Base-by-base conservation (phyloP, 2,113 vertebrate genomes). In the Todiramphus chloris region DNA sequence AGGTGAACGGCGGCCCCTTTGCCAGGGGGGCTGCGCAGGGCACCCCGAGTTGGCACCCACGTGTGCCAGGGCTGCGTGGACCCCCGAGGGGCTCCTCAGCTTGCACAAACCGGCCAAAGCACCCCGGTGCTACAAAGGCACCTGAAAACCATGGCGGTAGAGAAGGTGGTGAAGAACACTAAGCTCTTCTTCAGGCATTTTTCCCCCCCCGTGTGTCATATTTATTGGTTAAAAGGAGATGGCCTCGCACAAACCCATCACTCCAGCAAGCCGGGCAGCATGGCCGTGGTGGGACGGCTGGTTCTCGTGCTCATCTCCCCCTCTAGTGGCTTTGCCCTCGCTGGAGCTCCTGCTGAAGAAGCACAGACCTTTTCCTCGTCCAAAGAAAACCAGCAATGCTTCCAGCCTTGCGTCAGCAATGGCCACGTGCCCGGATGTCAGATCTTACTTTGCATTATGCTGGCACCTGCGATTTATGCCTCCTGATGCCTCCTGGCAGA, bases 61-160 rank as follows among this genome's bases (percentile, higher is more conserved):
- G 0, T 8, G 20, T 87, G 39, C 60, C 2, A 0, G 58, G 37
- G 59, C 62, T 67, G 8, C 0, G 0, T 28, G 56, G 55, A 27
- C 31, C 76, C 53, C 17, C 3, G 1, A 31, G 74, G 23, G 41
- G 16, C 51, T 44, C 58, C n/a, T 53, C n/a, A 25, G 50, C 37
- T 19, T 51, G 39, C 66, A 67, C 53, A 78, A 39, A 83, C 16
- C 53, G 39, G 41, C 17, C n/a, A 80, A 58, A 73, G 53, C 50
- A 83, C 50, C 76, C 0, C 0, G 53, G 68, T 86, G 67, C 82
- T 74, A 11, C 31, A 6, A 33, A 44, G 44, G 20, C 44, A 20
- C 66, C 58, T 77, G 56, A 63, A 87, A 89, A 30, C 31, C 14
- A 1, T 4, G 17, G 17, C 1, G 6, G 62, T 4, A 11, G 14